Conservation (phyloP, 1,140 invertebrate species). For the Lepidostoma basale region DNA sequence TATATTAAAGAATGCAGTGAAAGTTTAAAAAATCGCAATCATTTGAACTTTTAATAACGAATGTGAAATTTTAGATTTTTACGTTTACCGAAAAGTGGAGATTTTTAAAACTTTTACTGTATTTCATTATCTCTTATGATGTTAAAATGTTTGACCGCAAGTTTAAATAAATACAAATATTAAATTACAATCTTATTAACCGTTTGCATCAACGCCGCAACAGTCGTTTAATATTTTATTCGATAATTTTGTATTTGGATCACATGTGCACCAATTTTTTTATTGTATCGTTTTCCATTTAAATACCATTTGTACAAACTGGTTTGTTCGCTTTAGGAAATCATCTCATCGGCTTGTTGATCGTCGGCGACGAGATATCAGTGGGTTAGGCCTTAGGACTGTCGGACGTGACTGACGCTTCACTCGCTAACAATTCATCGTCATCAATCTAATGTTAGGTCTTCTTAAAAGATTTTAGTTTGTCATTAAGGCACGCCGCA, state of each 20-base stretch:
- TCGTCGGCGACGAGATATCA: not conserved
- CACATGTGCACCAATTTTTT: not conserved
- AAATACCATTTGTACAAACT: constrained; percentile 16
- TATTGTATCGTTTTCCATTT: not conserved
- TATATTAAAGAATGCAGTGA: too few relatives aligned
- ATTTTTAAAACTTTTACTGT: too few relatives aligned
- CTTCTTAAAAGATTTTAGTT: constrained; percentile 16
- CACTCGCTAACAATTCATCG: constrained; percentile 17
- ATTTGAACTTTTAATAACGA: too few relatives aligned
- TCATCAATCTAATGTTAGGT: not conserved
- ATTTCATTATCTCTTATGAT: too few relatives aligned
- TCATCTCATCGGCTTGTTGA: constrained; percentile 7
- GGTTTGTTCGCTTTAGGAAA: not conserved
- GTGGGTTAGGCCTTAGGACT: not conserved
- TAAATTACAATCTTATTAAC: too few relatives aligned
- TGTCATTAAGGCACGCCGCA: not conserved
- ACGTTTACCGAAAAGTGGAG: too few relatives aligned
- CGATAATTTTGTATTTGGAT: not conserved
- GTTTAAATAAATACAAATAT: too few relatives aligned
- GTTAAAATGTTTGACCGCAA: too few relatives aligned
- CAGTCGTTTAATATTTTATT: not conserved
- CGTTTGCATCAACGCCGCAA: too few relatives aligned
- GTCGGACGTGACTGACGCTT: constrained; percentile 10
- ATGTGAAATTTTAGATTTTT: too few relatives aligned
- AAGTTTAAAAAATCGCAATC: too few relatives aligned